Percentiles rank a stretch among this genome's conserved stretches.
Conservation (phyloP, 1,140 invertebrate genomes). For the Neodiprion pinetum region DNA sequence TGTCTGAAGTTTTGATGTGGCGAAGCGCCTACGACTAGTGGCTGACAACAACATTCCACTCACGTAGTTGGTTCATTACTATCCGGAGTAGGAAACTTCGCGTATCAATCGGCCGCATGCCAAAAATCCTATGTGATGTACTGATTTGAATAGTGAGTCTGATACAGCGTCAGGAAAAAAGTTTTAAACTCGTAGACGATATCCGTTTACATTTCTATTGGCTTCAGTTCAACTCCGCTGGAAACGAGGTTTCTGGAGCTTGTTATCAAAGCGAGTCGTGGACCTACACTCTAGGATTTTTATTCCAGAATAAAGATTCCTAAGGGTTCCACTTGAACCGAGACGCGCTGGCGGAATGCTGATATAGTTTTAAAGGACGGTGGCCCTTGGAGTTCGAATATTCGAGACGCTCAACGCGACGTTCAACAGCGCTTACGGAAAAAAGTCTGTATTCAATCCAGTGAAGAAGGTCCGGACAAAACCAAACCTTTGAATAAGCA, state of each 20-base stretch:
- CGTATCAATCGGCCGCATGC: not conserved
- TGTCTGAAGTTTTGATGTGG: no score
- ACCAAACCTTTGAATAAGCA: no score
- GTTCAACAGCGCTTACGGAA: no score
- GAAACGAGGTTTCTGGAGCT: slow-evolving; percentile 3
- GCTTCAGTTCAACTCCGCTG: not conserved
- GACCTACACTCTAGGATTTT: not conserved
- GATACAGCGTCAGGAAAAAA: no score
- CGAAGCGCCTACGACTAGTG: no score
- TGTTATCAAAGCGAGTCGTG: not conserved
- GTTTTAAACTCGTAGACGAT: not conserved
- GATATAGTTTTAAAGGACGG: not conserved
- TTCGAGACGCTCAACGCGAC: no score
- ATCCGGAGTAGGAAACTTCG: not conserved
- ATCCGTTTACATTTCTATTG: not conserved
- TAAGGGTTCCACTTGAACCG: not conserved
- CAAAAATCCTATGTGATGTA: no score
- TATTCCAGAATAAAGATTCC: slow-evolving; percentile 1
- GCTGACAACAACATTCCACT: not conserved
- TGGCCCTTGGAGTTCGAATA: not conserved
- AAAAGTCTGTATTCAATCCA: no score
- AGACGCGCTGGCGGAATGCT: not conserved
- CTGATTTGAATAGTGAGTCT: no score
- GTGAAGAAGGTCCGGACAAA: no score
- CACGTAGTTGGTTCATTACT: not conserved